These are phyloP conservation scores for Hyles lineata DNA, from an alignment of 2,888 invertebrate species.

Conservation along the genomic window DNA sequence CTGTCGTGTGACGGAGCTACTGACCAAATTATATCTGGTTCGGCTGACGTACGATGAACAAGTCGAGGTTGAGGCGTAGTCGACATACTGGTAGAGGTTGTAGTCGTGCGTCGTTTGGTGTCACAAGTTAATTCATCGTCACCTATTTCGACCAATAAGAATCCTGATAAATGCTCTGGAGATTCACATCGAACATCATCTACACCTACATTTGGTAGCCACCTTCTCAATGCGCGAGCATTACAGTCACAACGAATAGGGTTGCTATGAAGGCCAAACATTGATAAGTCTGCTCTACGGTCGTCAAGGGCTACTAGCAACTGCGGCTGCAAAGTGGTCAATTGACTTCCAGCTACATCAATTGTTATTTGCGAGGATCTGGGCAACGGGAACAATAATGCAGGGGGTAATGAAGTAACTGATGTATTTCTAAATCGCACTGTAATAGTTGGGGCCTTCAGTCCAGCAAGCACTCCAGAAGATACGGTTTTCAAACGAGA, in stretches of 20 bases:
- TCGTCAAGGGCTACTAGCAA: constrained; percentile 93
- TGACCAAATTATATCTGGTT: constrained; percentile 96
- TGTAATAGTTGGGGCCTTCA: constrained; percentile 88
- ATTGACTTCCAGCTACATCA: constrained; percentile 91
- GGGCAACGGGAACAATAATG: constrained; percentile 94
- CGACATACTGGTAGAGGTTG: constrained; percentile 67
- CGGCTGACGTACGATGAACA: constrained; percentile 87
- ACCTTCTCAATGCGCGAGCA: constrained; percentile 90
- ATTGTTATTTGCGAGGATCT: constrained; percentile 92
- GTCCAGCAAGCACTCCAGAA: constrained; percentile 92
- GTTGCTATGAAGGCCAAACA: constrained; percentile 91
- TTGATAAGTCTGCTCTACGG: constrained; percentile 89
- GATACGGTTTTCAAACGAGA: constrained; percentile 90
- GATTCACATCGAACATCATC: constrained; percentile 87
- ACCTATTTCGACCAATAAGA: constrained; percentile 89
- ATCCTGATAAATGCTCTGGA: constrained; percentile 89
- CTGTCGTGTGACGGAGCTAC: constrained; percentile 89
- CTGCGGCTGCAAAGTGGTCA: constrained; percentile 91
- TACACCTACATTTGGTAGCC: constrained; percentile 88
- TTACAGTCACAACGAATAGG: constrained; percentile 95
- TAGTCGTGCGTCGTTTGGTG: constrained; percentile 83
- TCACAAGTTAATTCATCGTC: constrained; percentile 94
- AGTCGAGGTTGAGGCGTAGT: constrained; percentile 79
- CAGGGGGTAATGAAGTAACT: constrained; percentile 90
- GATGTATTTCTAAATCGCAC: constrained; percentile 93